phyloP scores from a whole-genome alignment of 2,888 invertebrate species.

The Pachydiplax longipennis region DNA sequence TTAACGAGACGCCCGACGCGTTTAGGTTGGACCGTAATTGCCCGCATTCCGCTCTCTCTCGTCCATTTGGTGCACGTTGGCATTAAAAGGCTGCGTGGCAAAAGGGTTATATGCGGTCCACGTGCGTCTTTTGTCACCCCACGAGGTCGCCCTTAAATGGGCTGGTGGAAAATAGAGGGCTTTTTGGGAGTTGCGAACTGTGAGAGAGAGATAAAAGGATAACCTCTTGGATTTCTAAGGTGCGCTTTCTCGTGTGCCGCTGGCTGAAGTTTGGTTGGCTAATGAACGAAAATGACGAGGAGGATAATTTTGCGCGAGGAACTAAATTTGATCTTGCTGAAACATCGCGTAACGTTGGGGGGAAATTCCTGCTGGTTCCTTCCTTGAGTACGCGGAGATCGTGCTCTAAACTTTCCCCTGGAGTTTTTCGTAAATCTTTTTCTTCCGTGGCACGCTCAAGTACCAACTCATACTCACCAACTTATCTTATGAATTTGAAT shows the following conservation, averaged over 20 bases:
- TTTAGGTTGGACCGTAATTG: background rate
- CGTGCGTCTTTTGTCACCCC: background rate
- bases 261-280: too few relatives aligned
- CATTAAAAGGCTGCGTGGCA: background rate
- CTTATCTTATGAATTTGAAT: too few relatives aligned
- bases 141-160: background rate
- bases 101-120: background rate
- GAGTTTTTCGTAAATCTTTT: too few relatives aligned
- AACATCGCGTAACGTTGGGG: too few relatives aligned
- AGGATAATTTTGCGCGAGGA: too few relatives aligned
- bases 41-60: background rate
- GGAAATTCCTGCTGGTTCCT: too few relatives aligned
- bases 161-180: background rate
- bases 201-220: background rate
- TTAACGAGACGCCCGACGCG: background rate
- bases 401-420: too few relatives aligned
- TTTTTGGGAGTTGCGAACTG: background rate
- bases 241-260: background rate
- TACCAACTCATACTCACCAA: too few relatives aligned
- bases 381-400: too few relatives aligned
- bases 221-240: background rate
- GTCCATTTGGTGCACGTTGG: background rate
- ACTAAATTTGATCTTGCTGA: too few relatives aligned
- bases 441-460: too few relatives aligned
- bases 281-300: too few relatives aligned